phyloP scores from a whole-genome alignment of 2,113 vertebrate species.

The Zapus hudsonius region DNA sequence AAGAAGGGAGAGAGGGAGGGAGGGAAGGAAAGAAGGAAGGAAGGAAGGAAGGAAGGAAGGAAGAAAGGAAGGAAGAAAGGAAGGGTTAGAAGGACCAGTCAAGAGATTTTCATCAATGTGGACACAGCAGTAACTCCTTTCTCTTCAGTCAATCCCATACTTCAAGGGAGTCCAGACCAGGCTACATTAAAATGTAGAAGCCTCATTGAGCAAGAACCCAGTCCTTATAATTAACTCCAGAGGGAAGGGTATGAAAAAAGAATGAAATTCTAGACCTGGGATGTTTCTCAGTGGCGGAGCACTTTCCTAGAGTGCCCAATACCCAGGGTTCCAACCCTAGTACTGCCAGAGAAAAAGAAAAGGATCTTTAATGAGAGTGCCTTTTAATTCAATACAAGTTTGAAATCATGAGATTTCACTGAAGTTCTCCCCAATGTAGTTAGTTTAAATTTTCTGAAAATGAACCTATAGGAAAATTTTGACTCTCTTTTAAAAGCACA shows the following conservation, averaged over 20 bases:
- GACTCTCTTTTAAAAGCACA: too few relatives aligned
- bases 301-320: not conserved
- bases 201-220: not conserved
- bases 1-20: too few relatives aligned
- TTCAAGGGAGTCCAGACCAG: not conserved
- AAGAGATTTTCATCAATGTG: not conserved
- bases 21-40: too few relatives aligned
- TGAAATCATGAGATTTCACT: conserved; percentile 32
- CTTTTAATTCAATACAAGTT: conserved; percentile 47
- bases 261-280: not conserved
- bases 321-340: not conserved
- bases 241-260: not conserved
- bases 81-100: not conserved
- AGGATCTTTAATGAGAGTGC: not conserved
- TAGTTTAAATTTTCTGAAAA: conserved; percentile 48
- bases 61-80: not conserved
- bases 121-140: not conserved
- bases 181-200: conserved; percentile 4
- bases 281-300: not conserved
- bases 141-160: not conserved
- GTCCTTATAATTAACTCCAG: not conserved
- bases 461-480: conserved; percentile 34
- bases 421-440: conserved; percentile 41
- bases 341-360: not conserved
- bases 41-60: too few relatives aligned